Conservation (phyloP, 2,113 vertebrate genomes). For the Callocephalon fimbriatum region DNA sequence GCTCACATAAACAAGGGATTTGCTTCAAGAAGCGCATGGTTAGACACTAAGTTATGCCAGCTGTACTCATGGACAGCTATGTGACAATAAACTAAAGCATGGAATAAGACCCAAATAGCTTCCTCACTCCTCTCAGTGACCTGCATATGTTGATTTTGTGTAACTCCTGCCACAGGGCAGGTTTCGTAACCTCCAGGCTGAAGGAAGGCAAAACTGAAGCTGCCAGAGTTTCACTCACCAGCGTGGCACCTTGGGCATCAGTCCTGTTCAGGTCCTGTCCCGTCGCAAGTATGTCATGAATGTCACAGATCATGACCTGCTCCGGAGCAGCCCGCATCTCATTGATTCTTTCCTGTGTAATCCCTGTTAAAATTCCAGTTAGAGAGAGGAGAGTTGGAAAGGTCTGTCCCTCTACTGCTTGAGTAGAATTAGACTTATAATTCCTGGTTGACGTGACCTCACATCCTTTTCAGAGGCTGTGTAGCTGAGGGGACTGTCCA, state of each 20-base stretch:
- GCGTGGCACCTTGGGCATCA: slow-evolving; percentile 90
- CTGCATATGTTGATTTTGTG: background rate
- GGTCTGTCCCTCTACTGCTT: background rate
- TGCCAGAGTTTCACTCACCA: slow-evolving; percentile 80
- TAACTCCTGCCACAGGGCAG: background rate
- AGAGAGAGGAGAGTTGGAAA: background rate
- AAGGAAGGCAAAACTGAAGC: background rate
- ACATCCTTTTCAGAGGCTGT: background rate
- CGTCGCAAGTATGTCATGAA: slow-evolving; percentile 86
- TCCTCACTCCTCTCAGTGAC: background rate
- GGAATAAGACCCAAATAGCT: background rate
- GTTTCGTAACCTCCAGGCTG: background rate
- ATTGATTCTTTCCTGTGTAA: slow-evolving; percentile 98
- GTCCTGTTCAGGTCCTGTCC: slow-evolving; percentile 89
- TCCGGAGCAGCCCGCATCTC: slow-evolving; percentile 91
- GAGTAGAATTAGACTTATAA: background rate
- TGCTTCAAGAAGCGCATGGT: accelerated
- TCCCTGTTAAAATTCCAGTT: slow-evolving; percentile 79
- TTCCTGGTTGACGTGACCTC: background rate
- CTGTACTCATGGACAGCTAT: background rate
- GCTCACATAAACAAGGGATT: background rate
- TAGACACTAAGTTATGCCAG: background rate
- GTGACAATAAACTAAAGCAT: background rate
- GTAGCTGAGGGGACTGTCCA: background rate
- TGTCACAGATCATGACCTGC: slow-evolving; percentile 90